Percentiles rank a stretch among this genome's conserved stretches.
These are phyloP conservation scores for Calycopis cecrops DNA, from an alignment of 1,140 invertebrate species.

Conservation along the genomic window DNA sequence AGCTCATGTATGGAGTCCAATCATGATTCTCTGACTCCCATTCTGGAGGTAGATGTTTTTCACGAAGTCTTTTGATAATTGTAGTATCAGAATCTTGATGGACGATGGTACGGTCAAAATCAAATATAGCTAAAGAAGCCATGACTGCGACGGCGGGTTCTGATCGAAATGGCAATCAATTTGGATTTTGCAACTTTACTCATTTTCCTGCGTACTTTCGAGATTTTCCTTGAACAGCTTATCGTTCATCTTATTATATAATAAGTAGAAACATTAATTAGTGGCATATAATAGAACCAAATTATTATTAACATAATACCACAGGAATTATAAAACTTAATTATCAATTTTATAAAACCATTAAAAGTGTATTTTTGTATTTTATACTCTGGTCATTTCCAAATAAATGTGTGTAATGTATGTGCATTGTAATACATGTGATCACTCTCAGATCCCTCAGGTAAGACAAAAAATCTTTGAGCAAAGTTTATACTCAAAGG, in stretches of 20 bases:
- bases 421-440: not conserved
- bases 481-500: conserved; percentile 8
- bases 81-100: conserved; percentile 61
- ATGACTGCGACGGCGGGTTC: conserved; percentile 19
- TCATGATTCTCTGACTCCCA: conserved; percentile 49
- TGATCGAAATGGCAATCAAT: too few species aligned
- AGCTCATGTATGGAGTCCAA: conserved; percentile 67
- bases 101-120: conserved; percentile 66
- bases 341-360: too few species aligned
- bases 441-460: not conserved
- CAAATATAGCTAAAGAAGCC: conserved; percentile 56
- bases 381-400: too few species aligned
- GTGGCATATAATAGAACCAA: too few species aligned
- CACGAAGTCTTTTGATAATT: conserved; percentile 57
- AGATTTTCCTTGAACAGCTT: too few species aligned
- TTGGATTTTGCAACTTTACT: too few species aligned
- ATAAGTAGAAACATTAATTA: too few species aligned
- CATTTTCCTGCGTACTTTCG: too few species aligned
- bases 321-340: too few species aligned
- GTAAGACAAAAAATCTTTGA: conserved; percentile 6
- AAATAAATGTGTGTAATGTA: not conserved
- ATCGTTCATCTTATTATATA: too few species aligned
- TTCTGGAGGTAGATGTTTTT: conserved; percentile 57
- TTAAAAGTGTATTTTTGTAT: too few species aligned
- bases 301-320: too few species aligned